phyloP scores from a whole-genome alignment of 2,888 invertebrate species.

The Caenorhabditis zanzibari region DNA sequence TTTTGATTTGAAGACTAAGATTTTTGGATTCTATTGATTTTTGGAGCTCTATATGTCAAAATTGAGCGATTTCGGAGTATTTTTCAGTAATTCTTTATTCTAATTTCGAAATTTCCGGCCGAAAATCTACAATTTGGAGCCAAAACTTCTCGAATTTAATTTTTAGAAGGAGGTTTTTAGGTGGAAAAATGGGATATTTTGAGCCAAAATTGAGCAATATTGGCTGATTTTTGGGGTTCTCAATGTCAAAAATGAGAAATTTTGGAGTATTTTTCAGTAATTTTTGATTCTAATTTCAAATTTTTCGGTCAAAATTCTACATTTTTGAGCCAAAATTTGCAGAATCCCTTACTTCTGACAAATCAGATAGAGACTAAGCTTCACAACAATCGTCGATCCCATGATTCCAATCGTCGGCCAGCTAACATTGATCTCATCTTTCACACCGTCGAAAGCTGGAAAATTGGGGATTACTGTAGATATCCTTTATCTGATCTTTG shows the following conservation, averaged over 20 bases:
- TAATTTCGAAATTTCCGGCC: no score
- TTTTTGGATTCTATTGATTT: no score
- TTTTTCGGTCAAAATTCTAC: neutral
- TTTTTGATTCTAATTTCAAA: neutral
- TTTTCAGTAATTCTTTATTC: no score
- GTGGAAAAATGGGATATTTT: neutral
- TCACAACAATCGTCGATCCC: constrained; percentile 79
- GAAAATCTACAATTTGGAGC: no score
- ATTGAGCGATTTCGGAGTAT: no score
- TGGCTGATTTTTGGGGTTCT: no score
- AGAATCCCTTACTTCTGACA: constrained; percentile 73
- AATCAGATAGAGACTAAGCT: constrained; percentile 78
- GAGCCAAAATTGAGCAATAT: no score
- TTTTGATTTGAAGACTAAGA: no score
- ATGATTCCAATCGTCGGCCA: constrained; percentile 81
- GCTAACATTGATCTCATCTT: constrained; percentile 75
- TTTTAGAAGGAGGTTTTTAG: neutral
- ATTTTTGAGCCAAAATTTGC: neutral
- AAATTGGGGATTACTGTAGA: neutral
- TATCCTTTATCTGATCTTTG: neutral
- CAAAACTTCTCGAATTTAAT: no score
- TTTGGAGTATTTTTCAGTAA: no score
- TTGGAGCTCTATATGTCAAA: no score
- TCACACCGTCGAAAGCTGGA: constrained; percentile 27
- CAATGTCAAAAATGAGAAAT: no score